phyloP scores from a whole-genome alignment of 1,140 invertebrate genomes.

The Hetaerina americana region DNA sequence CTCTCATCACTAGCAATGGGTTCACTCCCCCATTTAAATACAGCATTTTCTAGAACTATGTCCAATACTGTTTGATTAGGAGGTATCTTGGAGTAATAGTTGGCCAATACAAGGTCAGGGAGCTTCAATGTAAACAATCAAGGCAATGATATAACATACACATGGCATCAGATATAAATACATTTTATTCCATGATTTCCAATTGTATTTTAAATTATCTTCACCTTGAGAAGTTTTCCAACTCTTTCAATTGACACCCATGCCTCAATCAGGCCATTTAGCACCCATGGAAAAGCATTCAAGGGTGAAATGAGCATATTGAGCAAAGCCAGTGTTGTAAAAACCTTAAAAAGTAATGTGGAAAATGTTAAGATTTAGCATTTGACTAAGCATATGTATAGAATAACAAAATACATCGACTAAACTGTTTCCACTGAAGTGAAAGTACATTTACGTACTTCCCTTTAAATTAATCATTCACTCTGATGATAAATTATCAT shows the following conservation, averaged over 20 bases:
- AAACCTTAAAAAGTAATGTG: slow-evolving; percentile 42
- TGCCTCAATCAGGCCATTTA: slow-evolving; percentile 91
- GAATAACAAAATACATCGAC: too few relatives aligned
- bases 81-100: slow-evolving; percentile 28
- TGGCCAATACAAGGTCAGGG: slow-evolving; percentile 42
- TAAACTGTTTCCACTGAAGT: too few relatives aligned
- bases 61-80: slow-evolving; percentile 24
- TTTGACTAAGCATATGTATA: too few relatives aligned
- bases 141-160: too few relatives aligned
- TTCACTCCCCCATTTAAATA: slow-evolving; percentile 29
- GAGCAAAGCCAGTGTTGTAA: slow-evolving; percentile 86
- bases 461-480: too few relatives aligned
- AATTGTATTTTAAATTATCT: too few relatives aligned
- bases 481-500: not conserved
- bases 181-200: too few relatives aligned
- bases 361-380: too few relatives aligned
- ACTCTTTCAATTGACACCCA: slow-evolving; percentile 79
- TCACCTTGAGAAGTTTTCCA: slow-evolving; percentile 46
- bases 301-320: slow-evolving; percentile 93
- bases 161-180: too few relatives aligned
- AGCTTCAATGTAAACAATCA: slow-evolving; percentile 36
- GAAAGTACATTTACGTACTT: too few relatives aligned
- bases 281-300: slow-evolving; percentile 96
- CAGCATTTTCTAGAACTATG: slow-evolving; percentile 25
- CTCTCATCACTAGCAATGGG: slow-evolving; percentile 20